These are phyloP conservation scores for Sylvia borin DNA, from an alignment of 2,797 vertebrate species.

Conservation along the genomic window DNA sequence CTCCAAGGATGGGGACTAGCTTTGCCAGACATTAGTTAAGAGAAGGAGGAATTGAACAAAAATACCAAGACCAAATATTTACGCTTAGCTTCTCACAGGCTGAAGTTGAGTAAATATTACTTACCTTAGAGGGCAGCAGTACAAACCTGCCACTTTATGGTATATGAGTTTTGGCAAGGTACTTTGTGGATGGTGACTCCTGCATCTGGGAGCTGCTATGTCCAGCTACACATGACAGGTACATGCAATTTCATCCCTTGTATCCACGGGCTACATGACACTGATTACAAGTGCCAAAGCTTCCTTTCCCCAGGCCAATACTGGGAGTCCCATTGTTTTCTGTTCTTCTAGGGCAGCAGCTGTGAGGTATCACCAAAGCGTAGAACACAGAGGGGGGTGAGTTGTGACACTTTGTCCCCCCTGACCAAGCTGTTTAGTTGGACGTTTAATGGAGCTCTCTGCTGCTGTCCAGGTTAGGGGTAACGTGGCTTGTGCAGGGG, in stretches of 20 bases:
- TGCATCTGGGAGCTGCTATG: not conserved
- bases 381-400: accelerated
- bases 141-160: not conserved
- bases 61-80: not conserved
- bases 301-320: not conserved
- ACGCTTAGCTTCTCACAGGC: not conserved
- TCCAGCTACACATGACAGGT: not conserved
- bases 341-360: not conserved
- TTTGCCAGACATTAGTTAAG: not conserved
- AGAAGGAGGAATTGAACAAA: not conserved
- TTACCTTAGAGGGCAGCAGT: not conserved
- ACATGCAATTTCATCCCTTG: not conserved
- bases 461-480: not conserved
- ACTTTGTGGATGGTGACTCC: not conserved
- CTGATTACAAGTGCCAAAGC: not conserved
- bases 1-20: not conserved
- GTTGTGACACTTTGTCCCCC: not conserved
- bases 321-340: not conserved
- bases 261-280: not conserved
- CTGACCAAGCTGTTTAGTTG: not conserved
- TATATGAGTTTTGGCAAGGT: not conserved
- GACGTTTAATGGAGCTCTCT: not conserved
- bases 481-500: not conserved
- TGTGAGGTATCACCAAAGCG: not conserved
- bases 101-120: not conserved